Evolutionary conservation across 2,113 vertebrate species (phyloP), one percentile per base, ranked within the genome.

Genomic region (Cebidichthys violaceus): DNA sequence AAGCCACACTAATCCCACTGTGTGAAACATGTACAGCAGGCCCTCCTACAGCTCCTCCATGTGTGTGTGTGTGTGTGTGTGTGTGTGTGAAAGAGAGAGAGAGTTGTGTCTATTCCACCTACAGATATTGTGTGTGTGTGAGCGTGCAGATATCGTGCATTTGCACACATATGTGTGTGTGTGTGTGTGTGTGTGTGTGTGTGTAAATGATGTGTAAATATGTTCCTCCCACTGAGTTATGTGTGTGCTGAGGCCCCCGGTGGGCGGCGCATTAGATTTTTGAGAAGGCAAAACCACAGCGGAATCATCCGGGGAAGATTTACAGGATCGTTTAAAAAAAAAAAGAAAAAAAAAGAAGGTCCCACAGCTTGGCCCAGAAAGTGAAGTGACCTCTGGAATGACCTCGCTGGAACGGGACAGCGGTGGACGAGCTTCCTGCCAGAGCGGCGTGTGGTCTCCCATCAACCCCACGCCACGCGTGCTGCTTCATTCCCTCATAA

Each of bases 1-100:
- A 81, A 86, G 86, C 79, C 92, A 94, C 93, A 94, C 89, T 94
- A 86, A 94, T 93, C 89, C 88, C 89, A 91, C 92, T 95, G 94
- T 93, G 90, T 90, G 81, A 90, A 91, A 90, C 94, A 94, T 93
- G 93, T 95, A 89, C 87, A 89, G 88, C 83, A 82, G 90, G 77
- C 77, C 90, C 93, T 94, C 94, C 95, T 93, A 94, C 95, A 71
- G 85, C 81, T 29, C 50, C 84, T 69, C 65, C n/a, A 60, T 61
- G 90, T 50, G 45, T 57, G 54, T 57, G 47, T 20, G 18, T 20
- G 47, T 20, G 47, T 79, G 80, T 86, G 87, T 74, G 81, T 79
- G 90, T 45, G 43, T 37, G 37, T 37, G 37, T 6, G 54, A 59
- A 17, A 59, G 57, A 60, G 57, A 60, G 15, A 79, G 70, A 79